Percentiles rank a stretch among this genome's conserved stretches.
These are phyloP conservation scores for Cyprinella venusta DNA, from an alignment of 2,797 vertebrate species.

Conservation along the genomic window DNA sequence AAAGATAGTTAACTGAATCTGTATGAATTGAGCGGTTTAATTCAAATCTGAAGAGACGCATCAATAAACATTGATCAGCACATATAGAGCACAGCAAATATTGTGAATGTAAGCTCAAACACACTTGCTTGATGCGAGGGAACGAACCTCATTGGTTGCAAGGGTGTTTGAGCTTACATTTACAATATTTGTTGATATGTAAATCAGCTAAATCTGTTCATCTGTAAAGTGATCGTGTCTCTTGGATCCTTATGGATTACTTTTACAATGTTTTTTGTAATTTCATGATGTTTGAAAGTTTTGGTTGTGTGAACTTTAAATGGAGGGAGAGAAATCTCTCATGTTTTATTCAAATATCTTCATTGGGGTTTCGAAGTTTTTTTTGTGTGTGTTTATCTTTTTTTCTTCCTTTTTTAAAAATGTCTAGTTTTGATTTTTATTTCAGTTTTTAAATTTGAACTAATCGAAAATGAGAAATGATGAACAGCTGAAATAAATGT, in stretches of 20 bases:
- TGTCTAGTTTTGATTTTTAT: no score
- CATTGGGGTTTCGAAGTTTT: not conserved
- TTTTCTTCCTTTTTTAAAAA: no score
- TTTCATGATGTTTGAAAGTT: not conserved
- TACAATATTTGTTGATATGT: not conserved
- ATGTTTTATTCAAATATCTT: not conserved
- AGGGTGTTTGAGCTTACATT: not conserved
- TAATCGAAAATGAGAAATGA: no score
- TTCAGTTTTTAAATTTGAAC: no score
- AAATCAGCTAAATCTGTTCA: not conserved
- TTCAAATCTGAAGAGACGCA: not conserved
- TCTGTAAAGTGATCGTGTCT: not conserved
- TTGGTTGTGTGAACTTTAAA: not conserved
- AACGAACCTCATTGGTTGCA: not conserved
- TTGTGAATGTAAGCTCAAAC: not conserved
- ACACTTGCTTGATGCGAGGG: not conserved
- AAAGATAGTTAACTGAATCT: not conserved
- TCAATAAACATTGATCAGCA: not conserved
- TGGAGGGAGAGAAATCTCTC: not conserved
- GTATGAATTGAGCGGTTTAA: not conserved
- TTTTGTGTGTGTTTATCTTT: not conserved
- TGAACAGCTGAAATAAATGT: no score
- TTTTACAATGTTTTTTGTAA: not conserved
- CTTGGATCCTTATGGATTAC: not conserved
- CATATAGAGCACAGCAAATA: not conserved